phyloP scores from a whole-genome alignment of 1,140 invertebrate genomes.

The Saccostrea cuccullata region DNA sequence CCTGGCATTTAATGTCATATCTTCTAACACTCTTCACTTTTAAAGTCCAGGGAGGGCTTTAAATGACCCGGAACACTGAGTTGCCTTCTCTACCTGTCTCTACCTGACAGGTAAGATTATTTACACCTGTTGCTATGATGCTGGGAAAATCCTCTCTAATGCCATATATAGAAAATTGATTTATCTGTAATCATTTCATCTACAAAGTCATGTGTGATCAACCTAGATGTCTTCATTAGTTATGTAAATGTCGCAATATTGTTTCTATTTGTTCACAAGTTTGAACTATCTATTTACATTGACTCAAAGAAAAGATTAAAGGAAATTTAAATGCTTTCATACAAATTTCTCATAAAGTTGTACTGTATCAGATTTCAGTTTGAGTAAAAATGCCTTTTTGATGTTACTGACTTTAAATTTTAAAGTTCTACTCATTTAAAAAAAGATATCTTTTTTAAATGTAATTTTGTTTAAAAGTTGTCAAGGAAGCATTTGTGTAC shows the following conservation, averaged over 20 bases:
- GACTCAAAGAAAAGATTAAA: neutral
- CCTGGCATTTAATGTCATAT: slow-evolving; percentile 30
- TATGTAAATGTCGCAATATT: neutral
- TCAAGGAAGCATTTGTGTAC: no score
- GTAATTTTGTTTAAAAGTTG: no score
- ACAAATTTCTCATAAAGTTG: no score
- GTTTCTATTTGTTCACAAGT: neutral
- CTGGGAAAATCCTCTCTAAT: neutral
- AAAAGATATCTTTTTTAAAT: no score
- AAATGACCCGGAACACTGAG: neutral
- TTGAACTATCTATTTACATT: neutral
- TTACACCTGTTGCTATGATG: slow-evolving; percentile 29
- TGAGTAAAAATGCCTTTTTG: no score
- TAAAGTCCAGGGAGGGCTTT: neutral
- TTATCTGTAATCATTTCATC: neutral
- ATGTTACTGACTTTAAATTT: no score
- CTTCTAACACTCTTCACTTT: slow-evolving; percentile 29
- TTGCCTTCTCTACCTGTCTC: neutral
- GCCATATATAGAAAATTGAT: neutral
- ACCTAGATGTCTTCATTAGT: neutral
- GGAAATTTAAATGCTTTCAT: neutral
- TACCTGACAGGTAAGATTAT: neutral
- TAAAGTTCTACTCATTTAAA: no score
- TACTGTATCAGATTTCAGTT: neutral
- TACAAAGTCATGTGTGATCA: neutral